These are phyloP conservation scores for Phyllopteryx taeniolatus DNA, from an alignment of 2,113 vertebrate species.

Conservation along the genomic window DNA sequence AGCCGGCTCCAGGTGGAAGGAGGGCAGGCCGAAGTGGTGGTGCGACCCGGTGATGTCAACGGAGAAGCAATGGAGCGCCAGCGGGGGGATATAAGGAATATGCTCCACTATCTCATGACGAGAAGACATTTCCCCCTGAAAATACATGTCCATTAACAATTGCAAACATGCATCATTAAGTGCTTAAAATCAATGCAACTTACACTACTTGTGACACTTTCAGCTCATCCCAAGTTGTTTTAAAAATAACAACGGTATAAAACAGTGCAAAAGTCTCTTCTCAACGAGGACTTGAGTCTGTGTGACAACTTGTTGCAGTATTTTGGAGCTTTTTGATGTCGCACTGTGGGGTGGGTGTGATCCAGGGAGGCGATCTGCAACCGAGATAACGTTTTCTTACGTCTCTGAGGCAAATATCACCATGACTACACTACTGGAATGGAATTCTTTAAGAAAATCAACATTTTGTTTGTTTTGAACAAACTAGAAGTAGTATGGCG, in stretches of 20 bases:
- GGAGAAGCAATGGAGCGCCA: slow-evolving; percentile 54
- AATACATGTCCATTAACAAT: background rate
- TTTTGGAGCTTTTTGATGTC: slow-evolving; percentile 19
- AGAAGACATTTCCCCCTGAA: slow-evolving; percentile 23
- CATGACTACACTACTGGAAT: background rate
- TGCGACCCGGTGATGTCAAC: slow-evolving; percentile 41
- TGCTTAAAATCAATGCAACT: background rate
- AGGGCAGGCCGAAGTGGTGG: slow-evolving; percentile 37
- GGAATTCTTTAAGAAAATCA: background rate
- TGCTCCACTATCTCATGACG: slow-evolving; percentile 44
- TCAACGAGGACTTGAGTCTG: background rate
- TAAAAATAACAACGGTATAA: background rate
- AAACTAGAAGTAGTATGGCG: background rate
- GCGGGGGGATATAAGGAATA: slow-evolving; percentile 52
- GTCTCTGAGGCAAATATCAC: slow-evolving; percentile 13
- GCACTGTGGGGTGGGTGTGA: slow-evolving; percentile 44
- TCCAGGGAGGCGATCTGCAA: slow-evolving; percentile 48
- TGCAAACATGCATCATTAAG: background rate
- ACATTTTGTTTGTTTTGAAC: too few relatives aligned
- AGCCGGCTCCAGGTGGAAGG: slow-evolving; percentile 60
- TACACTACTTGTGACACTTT: slow-evolving; percentile 24
- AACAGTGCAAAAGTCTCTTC: background rate
- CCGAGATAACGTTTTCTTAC: slow-evolving; percentile 31
- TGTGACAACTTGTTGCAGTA: slow-evolving; percentile 20
- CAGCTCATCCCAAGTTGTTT: slow-evolving; percentile 22